Evolutionary conservation across 2,888 invertebrate species (phyloP), one percentile per base, ranked within the genome.

Genomic region (Gerris lacustris): DNA sequence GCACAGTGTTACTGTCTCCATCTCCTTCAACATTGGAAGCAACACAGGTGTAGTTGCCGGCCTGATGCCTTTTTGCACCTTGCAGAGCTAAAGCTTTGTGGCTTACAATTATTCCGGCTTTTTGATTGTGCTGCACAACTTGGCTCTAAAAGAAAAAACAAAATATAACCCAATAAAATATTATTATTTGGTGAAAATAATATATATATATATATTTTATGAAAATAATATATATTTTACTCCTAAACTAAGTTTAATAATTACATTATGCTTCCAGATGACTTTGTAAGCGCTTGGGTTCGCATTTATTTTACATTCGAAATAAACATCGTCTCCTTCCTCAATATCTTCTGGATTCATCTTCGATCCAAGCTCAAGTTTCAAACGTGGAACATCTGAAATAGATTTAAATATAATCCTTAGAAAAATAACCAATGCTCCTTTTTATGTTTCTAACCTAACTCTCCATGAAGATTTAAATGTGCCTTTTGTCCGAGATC

Each of bases 11-110:
- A 75, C 94, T 94, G 77, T 88, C 88, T 9, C 94, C 94, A 77
- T 94, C 94, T 0, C 94, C 94, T 81, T 94, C 94, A 15, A 93
- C 92, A 79, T 95, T 94, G 68, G 92, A 92, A 4, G 93, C 94
- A 44, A 91, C 88, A 80, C 94, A 94, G 55, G 90, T 87, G 81
- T 94, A 94, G 82, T 90, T 89, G 69, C 94, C 94, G 2, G 92
- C 90, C 79, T 92, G 92, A 75, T 86, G 86, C 76, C 90, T 85
- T 72, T 88, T 88, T 64, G 94, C 91, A 69, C 86, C 86, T 80
- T 92, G 92, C 73, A 94, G 82, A 0, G 91, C 94, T 76, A 94
- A 82, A 79, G 89, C 89, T 72, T 89, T 89, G 77, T 89, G 88
- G 77, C 91, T 92, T 73, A 93, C 89, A 79, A 94, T 92, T 64